A percentile compares a stretch with the other conserved stretches of the same genome.
These are phyloP conservation scores for Sinodicranocentrus sp. DNA, from an alignment of 2,888 invertebrate genomes.

Conservation along the genomic window DNA sequence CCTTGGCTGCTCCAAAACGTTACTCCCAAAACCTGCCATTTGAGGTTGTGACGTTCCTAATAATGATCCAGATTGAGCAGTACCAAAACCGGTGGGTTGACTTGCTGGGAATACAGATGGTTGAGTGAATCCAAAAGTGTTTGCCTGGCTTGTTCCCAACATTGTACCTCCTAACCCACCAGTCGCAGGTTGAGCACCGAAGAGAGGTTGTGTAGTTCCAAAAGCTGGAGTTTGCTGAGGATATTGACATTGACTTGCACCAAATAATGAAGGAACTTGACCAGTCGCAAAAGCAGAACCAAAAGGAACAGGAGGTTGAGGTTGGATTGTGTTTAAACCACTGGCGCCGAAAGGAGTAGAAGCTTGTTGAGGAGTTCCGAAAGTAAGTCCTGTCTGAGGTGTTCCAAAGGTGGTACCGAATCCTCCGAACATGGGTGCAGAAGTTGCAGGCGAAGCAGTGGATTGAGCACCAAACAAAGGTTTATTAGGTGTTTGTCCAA, in stretches of 20 bases:
- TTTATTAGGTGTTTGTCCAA: neutral
- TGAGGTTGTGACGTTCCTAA: slow-evolving; percentile 35
- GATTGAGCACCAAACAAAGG: neutral
- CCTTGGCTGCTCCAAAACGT: slow-evolving; percentile 20
- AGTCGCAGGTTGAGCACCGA: slow-evolving; percentile 6
- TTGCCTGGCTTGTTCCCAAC: neutral
- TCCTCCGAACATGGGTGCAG: neutral
- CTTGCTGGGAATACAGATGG: too few species aligned
- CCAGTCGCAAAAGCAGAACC: neutral
- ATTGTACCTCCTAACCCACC: neutral
- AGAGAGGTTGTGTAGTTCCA: too few species aligned
- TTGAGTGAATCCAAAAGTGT: neutral
- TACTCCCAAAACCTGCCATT: slow-evolving; percentile 14
- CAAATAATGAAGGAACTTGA: neutral
- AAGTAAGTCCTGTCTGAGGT: slow-evolving; percentile 1
- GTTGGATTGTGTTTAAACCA: neutral
- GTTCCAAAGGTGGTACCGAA: slow-evolving; percentile 31
- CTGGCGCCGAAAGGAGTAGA: slow-evolving; percentile 9
- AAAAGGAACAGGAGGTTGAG: neutral
- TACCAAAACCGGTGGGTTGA: slow-evolving; percentile 79
- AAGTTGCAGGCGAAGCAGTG: too few species aligned
- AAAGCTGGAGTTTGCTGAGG: neutral
- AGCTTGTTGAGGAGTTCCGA: slow-evolving; percentile 25
- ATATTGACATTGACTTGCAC: neutral
- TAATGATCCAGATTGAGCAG: slow-evolving; percentile 6